A percentile compares a stretch with the other conserved stretches of the same genome.
Conservation (phyloP, 1,140 invertebrate species). For the Dinoponera quadriceps region DNA sequence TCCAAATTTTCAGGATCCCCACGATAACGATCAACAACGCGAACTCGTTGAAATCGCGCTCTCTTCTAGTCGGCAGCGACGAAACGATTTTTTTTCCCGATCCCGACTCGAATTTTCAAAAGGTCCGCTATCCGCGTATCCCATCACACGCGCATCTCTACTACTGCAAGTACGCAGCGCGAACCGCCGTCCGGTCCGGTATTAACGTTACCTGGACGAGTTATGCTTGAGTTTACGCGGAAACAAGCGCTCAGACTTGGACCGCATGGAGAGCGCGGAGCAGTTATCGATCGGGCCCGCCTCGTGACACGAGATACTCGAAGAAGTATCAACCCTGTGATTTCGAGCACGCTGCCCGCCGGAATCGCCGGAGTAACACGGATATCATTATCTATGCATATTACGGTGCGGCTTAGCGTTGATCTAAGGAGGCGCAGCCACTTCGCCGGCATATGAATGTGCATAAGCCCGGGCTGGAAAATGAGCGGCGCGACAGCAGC, state of each 20-base stretch:
- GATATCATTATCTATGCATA: conserved; percentile 57
- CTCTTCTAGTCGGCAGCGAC: no score
- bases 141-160: no score
- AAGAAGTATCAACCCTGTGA: conserved; percentile 44
- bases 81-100: no score
- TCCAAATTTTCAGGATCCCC: no score
- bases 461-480: conserved; percentile 18
- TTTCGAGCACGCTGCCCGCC: conserved; percentile 7
- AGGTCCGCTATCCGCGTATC: no score
- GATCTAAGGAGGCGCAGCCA: conserved; percentile 31
- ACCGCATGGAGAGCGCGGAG: conserved; percentile 5
- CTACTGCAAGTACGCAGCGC: not conserved
- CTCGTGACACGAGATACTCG: conserved; percentile 36
- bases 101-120: no score
- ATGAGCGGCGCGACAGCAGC: not conserved
- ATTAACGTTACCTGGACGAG: not conserved
- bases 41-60: no score
- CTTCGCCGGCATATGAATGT: conserved; percentile 1
- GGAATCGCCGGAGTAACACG: conserved; percentile 50
- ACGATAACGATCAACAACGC: no score
- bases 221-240: conserved; percentile 1
- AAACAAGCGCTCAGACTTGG: conserved; percentile 6
- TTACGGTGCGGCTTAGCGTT: conserved; percentile 37
- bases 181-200: not conserved
- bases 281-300: conserved; percentile 27